These are phyloP conservation scores for Malurus alboscapulatus DNA, from an alignment of 2,113 vertebrate species.

Conservation along the genomic window DNA sequence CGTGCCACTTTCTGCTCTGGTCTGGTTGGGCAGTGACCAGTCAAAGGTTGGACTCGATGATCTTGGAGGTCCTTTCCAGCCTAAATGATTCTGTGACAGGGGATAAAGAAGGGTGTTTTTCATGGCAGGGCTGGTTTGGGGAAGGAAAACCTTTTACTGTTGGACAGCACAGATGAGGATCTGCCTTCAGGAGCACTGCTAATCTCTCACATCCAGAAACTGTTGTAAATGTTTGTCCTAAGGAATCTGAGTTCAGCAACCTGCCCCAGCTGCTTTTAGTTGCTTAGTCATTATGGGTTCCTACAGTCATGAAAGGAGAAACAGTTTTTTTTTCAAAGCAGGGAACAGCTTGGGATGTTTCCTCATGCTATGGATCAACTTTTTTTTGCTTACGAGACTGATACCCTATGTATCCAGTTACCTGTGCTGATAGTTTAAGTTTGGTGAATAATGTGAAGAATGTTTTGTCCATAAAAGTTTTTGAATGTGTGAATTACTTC, in stretches of 20 bases:
- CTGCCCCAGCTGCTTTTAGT: background rate
- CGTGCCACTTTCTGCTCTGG: rapidly evolving
- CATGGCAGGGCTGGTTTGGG: background rate
- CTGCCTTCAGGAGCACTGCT: background rate
- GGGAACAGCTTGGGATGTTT: background rate
- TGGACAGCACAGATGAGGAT: background rate
- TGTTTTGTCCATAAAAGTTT: background rate
- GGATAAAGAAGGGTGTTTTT: background rate
- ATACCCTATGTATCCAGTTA: background rate
- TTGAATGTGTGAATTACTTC: background rate
- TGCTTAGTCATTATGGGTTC: background rate
- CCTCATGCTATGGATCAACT: background rate
- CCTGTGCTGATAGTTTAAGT: background rate
- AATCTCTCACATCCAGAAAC: background rate
- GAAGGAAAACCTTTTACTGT: background rate
- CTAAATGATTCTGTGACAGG: background rate
- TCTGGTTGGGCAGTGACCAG: background rate
- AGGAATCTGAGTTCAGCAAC: background rate
- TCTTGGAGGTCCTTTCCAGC: background rate
- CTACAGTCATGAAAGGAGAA: background rate
- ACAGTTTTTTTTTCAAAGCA: background rate
- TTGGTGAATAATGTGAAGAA: background rate
- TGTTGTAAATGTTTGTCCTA: background rate
- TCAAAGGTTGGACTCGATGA: background rate
- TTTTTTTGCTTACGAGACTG: background rate